These are phyloP conservation scores for Rugalucina vietnamica DNA, from an alignment of 2,888 invertebrate species.

Conservation along the genomic window DNA sequence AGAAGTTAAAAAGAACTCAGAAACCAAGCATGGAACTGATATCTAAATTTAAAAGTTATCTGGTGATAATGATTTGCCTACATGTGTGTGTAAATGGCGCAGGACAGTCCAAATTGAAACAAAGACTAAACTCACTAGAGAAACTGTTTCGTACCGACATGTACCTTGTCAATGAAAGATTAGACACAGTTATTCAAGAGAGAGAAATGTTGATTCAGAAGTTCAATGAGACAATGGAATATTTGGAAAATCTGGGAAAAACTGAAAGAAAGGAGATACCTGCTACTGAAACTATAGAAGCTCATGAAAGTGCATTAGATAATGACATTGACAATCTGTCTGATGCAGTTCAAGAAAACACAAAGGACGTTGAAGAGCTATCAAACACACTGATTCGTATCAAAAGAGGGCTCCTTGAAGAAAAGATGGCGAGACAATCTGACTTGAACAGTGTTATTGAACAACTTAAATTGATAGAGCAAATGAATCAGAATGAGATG, in stretches of 20 bases:
- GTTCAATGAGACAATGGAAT: neutral
- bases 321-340: too few species aligned
- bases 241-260: neutral
- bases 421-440: neutral
- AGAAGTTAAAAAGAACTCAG: too few species aligned
- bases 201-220: neutral
- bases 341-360: too few species aligned
- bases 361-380: too few species aligned
- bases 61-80: too few species aligned
- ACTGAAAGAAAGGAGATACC: neutral
- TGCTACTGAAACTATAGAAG: neutral
- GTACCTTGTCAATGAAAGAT: neutral
- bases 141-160: neutral
- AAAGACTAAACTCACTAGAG: neutral
- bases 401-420: neutral
- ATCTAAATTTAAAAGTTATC: too few species aligned
- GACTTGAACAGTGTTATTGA: neutral
- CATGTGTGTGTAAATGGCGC: neutral
- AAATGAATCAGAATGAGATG: too few species aligned
- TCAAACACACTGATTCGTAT: too few species aligned
- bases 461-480: too few species aligned
- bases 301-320: too few species aligned
- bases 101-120: neutral
- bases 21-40: too few species aligned
- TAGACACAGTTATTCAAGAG: neutral